Percentiles rank a stretch among this genome's conserved stretches.
These are phyloP conservation scores for Manis crassicaudata DNA, from an alignment of 2,797 vertebrate genomes.

Conservation along the genomic window DNA sequence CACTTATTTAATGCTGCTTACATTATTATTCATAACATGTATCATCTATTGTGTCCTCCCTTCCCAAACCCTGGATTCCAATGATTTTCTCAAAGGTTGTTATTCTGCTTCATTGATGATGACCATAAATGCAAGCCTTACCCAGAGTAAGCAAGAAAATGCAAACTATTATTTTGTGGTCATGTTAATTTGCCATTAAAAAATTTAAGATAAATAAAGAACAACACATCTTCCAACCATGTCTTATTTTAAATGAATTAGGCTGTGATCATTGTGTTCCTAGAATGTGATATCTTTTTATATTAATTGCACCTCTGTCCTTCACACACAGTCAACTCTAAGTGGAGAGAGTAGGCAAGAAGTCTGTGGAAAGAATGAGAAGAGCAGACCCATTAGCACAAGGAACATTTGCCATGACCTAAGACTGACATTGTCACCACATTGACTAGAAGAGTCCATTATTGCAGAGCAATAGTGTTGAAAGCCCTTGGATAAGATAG, in stretches of 20 bases:
- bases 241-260: not conserved
- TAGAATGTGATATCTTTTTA: not conserved
- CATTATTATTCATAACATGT: not conserved
- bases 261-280: not conserved
- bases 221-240: too few relatives aligned
- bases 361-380: not conserved
- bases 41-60: not conserved
- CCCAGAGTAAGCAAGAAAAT: not conserved
- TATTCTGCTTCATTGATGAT: not conserved
- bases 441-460: not conserved
- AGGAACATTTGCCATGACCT: not conserved
- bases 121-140: not conserved
- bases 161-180: not conserved
- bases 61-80: not conserved
- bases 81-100: not conserved
- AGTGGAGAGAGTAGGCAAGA: not conserved
- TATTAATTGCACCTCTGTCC: not conserved
- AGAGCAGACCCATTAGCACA: not conserved
- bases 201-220: not conserved
- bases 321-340: not conserved
- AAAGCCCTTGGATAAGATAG: not conserved
- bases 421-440: not conserved
- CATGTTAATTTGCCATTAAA: not conserved
- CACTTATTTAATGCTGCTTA: not conserved
- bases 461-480: not conserved